Base-by-base conservation (phyloP, 2,797 vertebrate genomes). In the Squalus acanthias region DNA sequence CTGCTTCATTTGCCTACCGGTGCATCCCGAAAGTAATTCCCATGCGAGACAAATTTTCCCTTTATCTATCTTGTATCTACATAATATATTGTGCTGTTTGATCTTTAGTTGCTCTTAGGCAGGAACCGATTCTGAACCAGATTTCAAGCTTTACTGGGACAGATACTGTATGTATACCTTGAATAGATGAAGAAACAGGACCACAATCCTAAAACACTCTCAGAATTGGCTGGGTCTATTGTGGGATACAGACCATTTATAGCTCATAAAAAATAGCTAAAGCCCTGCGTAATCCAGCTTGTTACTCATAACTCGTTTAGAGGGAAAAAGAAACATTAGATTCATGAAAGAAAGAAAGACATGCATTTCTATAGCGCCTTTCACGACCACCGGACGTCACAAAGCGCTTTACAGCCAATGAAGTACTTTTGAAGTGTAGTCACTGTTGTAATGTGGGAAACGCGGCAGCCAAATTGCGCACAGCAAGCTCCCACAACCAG, bases 261-360 rank as follows among this genome's bases (percentile, higher is more conserved):
- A 92, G 1, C 0, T n/a, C 13, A 26, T 39, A 15, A n/a, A 67
- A 39, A 17, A n/a, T 82, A n/a, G n/a, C n/a, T 20, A 9, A 92
- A 67, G 89, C 17, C 89, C 9, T 39, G 15, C 60, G 17, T 92
- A 60, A 67, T 17, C 20, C 60, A 65, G 15, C 7, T 20, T 22
- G 60, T 92, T 92, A 92, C 89, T 92, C 89, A 92, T 65, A n/a
- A 92, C n/a, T 39, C 63, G 10, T n/a, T 92, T 29, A 92, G 1
- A 67, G 63, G 63, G 33, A 39, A 17, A 65, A 92, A n/a, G 33
- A n/a, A 92, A 39, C 1, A 9, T n/a, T 92, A 60, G 33, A 39
- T n/a, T 67, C 63, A 92, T 9, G 39, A 39, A 39, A 39, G 39
- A 39, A 39, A 39, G 39, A 39, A 39, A 39, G 39, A 39, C 39